Conservation (phyloP, 2,113 vertebrate genomes). For the Paramisgurnus dabryanus region DNA sequence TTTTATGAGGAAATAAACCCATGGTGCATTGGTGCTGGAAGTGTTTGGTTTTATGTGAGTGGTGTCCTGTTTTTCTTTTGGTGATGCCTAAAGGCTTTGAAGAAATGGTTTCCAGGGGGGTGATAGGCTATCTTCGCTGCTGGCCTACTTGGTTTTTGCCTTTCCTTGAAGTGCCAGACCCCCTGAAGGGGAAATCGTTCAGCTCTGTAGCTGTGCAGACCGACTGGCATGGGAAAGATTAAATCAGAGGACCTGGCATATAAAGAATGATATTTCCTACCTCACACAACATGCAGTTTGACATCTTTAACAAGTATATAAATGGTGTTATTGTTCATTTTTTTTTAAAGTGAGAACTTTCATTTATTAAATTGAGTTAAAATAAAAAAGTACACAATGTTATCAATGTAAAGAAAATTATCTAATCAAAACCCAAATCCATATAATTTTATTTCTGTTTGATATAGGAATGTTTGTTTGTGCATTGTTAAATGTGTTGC, state of each 20-base stretch:
- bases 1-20: slow-evolving; percentile 25
- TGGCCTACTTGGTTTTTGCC: slow-evolving; percentile 9
- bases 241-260: background rate
- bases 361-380: background rate
- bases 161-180: slow-evolving; percentile 26
- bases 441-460: no score
- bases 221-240: slow-evolving; percentile 2
- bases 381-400: no score
- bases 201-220: background rate
- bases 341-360: background rate
- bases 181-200: slow-evolving; percentile 5
- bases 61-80: slow-evolving; percentile 2
- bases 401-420: no score
- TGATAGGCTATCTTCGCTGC: background rate
- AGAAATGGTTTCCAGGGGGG: slow-evolving; percentile 26
- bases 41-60: background rate
- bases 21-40: background rate
- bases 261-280: background rate
- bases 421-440: no score
- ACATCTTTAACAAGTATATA: background rate
- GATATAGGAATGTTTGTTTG: no score
- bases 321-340: background rate
- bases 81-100: slow-evolving; percentile 11
- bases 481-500: no score
- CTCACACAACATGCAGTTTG: background rate